Evolutionary conservation across 2,113 vertebrate genomes (phyloP).

Genomic region (Macroglossus sobrinus): DNA sequence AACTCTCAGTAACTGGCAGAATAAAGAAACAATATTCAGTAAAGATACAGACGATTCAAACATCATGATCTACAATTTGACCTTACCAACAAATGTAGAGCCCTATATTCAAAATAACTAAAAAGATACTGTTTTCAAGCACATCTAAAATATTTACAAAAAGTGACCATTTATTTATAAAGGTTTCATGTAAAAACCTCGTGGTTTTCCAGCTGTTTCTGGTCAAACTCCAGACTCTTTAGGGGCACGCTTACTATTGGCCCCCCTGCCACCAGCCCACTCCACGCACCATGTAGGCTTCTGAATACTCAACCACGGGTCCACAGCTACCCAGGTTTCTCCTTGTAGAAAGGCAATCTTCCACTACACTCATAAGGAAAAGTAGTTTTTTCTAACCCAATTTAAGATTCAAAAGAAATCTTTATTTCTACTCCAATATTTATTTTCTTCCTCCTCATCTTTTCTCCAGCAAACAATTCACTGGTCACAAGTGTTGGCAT

Average conservation of each 20-base stretch:
- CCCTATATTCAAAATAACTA: neutral
- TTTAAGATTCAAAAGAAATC: neutral
- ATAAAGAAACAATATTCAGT: neutral
- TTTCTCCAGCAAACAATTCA: neutral
- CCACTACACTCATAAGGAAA: neutral
- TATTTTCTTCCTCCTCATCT: neutral
- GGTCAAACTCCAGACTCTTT: neutral
- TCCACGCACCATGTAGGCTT: neutral
- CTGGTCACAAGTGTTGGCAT: neutral
- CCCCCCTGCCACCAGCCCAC: too few species aligned
- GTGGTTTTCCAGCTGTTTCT: neutral
- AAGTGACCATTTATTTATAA: neutral
- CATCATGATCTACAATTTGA: neutral
- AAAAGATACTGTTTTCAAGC: neutral
- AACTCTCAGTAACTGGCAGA: neutral
- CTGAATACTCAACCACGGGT: too few species aligned
- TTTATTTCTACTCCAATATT: neutral
- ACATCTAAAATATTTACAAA: neutral
- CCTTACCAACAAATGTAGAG: neutral
- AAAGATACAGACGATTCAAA: neutral
- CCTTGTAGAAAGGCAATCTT: neutral
- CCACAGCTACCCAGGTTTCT: neutral
- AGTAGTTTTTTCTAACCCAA: neutral
- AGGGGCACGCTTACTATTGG: too few species aligned
- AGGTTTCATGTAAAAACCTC: neutral